Percentiles rank a stretch among this genome's conserved stretches.
phyloP scores from a whole-genome alignment of 2,113 vertebrate genomes.

The Rissa tridactyla region DNA sequence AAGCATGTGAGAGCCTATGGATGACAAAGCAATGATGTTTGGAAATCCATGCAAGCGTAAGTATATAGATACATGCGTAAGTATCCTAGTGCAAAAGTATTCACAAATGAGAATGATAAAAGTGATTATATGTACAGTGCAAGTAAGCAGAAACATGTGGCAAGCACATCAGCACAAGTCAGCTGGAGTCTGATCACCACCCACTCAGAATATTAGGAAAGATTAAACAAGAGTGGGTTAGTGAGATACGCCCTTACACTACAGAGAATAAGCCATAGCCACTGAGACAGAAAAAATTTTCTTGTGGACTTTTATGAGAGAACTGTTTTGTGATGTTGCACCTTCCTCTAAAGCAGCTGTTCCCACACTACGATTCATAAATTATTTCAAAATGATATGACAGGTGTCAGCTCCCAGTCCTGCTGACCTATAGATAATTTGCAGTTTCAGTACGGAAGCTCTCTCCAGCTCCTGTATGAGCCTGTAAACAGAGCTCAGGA shows the following conservation, averaged over 20 bases:
- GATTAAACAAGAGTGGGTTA: background rate
- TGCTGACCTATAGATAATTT: background rate
- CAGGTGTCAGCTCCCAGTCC: background rate
- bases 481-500: background rate
- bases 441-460: background rate
- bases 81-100: background rate
- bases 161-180: slow-evolving; percentile 35
- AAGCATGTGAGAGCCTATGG: background rate
- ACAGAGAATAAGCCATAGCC: background rate
- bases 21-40: background rate
- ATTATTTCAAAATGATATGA: background rate
- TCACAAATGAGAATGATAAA: background rate
- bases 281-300: background rate
- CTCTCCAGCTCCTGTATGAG: background rate
- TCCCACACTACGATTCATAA: background rate
- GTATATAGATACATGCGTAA: background rate
- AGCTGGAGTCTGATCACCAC: slow-evolving; percentile 26
- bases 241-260: background rate
- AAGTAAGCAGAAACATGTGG: background rate
- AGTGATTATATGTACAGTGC: background rate
- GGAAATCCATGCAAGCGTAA: background rate
- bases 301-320: background rate
- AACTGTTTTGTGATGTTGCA: slow-evolving; percentile 4
- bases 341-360: slow-evolving; percentile 50
- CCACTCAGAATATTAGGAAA: background rate